A percentile compares a stretch with the other conserved stretches of the same genome.
Conservation (phyloP, 2,797 vertebrate species). For the Xyrichtys novacula region DNA sequence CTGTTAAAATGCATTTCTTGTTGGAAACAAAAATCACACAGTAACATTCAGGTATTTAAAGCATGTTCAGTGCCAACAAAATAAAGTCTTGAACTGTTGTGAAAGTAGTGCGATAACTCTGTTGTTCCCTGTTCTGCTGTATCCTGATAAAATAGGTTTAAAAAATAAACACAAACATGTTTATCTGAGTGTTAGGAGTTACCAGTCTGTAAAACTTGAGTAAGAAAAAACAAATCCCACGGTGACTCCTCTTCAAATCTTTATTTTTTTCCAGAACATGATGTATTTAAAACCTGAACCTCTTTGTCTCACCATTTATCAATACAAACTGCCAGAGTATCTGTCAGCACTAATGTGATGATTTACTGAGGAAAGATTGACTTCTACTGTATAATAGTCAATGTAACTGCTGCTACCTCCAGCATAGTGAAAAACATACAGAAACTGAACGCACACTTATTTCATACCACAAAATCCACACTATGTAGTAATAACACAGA, state of each 20-base stretch:
- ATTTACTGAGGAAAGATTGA: slow-evolving; percentile 75
- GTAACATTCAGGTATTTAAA: too few relatives aligned
- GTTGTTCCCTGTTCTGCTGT: not conserved
- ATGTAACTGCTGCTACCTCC: slow-evolving; percentile 77
- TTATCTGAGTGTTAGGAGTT: not conserved
- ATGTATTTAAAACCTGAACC: slow-evolving; percentile 77
- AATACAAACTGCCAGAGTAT: slow-evolving; percentile 76
- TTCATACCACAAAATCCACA: slow-evolving; percentile 86
- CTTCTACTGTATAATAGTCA: slow-evolving; percentile 77
- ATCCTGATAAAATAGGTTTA: not conserved
- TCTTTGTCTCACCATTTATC: slow-evolving; percentile 44
- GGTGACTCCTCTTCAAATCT: slow-evolving; percentile 68
- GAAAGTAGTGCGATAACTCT: too few relatives aligned
- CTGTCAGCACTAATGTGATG: slow-evolving; percentile 72
- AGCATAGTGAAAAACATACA: slow-evolving; percentile 83
- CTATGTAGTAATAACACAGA: slow-evolving; percentile 82
- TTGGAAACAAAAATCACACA: too few relatives aligned
- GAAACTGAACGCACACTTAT: slow-evolving; percentile 80
- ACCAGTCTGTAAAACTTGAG: not conserved
- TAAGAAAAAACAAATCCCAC: slow-evolving; percentile 23
- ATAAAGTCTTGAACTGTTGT: too few relatives aligned
- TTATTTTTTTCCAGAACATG: slow-evolving; percentile 69
- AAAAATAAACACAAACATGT: too few relatives aligned
- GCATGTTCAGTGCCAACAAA: too few relatives aligned
- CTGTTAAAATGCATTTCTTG: too few relatives aligned